Evolutionary conservation across 2,888 invertebrate species (phyloP).

Genomic region (Ceratothoa steindachneri): DNA sequence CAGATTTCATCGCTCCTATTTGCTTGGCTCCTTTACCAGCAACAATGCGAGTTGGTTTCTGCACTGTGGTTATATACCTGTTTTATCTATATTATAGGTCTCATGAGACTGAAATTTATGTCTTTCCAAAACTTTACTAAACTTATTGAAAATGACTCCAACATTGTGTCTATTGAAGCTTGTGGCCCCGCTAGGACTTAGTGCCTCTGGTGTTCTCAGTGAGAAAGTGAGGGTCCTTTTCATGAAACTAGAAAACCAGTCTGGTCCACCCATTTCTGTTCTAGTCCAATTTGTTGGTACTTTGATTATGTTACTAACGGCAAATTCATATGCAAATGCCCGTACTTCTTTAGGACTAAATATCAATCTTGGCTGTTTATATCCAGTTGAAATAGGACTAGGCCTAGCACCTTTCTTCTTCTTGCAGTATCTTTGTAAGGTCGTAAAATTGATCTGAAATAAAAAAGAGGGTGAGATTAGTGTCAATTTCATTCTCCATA

Average conservation of each 20-base stretch:
- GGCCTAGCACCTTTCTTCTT: no score
- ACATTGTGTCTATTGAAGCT: not conserved
- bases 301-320: not conserved
- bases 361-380: no score
- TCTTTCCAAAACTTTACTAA: not conserved
- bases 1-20: not conserved
- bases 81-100: not conserved
- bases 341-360: not conserved
- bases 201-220: not conserved
- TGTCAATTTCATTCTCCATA: no score
- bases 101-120: not conserved
- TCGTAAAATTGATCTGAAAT: no score
- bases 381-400: no score
- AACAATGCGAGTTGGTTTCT: not conserved
- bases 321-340: not conserved
- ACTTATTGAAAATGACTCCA: not conserved
- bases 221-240: not conserved
- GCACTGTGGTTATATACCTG: not conserved
- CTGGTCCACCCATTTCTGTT: not conserved
- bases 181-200: not conserved
- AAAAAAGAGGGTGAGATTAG: no score
- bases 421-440: no score
- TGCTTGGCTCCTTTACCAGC: not conserved
- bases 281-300: not conserved
- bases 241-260: not conserved